Conservation (phyloP, 2,888 invertebrate species). For the Thyatira batis region DNA sequence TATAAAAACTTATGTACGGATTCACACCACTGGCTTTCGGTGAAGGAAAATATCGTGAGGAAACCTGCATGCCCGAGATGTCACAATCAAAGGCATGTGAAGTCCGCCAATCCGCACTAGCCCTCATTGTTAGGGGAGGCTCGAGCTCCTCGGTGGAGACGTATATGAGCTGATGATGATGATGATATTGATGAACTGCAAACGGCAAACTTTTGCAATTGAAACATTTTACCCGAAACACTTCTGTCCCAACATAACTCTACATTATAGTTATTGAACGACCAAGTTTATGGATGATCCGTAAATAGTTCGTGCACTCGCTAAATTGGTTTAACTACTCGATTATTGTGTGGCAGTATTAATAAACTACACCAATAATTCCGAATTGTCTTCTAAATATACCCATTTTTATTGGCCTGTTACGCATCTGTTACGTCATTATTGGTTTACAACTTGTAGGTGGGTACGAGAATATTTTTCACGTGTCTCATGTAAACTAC, state of each 20-base stretch:
- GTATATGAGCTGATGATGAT: too few relatives aligned
- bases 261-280: not conserved
- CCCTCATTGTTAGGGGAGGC: too few relatives aligned
- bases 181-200: too few relatives aligned
- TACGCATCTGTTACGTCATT: slow-evolving; percentile 4
- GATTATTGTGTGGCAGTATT: not conserved
- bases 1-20: too few relatives aligned
- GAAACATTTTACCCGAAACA: not conserved
- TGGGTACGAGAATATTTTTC: not conserved
- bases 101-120: too few relatives aligned
- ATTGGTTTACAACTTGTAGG: not conserved
- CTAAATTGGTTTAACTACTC: not conserved
- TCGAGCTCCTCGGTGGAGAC: too few relatives aligned
- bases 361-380: not conserved
- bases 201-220: not conserved
- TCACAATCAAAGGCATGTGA: too few relatives aligned
- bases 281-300: not conserved
- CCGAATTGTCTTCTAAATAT: slow-evolving; percentile 5
- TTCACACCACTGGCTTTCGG: too few relatives aligned
- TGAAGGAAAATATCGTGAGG: too few relatives aligned
- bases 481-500: not conserved
- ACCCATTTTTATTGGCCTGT: not conserved
- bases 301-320: not conserved
- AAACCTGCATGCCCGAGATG: too few relatives aligned
- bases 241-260: not conserved